Conservation (phyloP, 2,797 vertebrate species). For the Onychomys leucogaster region DNA sequence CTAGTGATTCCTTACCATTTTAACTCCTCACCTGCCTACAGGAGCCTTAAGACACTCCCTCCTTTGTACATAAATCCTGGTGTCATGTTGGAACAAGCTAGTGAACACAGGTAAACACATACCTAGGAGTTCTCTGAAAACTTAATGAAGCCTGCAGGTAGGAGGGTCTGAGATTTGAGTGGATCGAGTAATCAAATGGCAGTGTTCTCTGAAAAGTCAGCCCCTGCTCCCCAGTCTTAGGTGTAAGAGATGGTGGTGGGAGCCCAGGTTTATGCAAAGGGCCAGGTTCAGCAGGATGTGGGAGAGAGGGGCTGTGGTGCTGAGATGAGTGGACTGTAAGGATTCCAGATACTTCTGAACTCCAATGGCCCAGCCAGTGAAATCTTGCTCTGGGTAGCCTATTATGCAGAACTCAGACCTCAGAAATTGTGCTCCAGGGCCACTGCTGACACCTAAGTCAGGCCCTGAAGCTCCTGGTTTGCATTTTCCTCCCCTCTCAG, state of each 20-base stretch:
- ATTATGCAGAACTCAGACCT: background rate
- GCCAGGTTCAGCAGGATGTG: background rate
- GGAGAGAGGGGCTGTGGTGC: background rate
- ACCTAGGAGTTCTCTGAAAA: background rate
- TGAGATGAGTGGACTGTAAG: background rate
- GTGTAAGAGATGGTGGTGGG: background rate
- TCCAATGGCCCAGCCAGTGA: background rate
- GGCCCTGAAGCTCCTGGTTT: background rate
- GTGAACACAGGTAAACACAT: background rate
- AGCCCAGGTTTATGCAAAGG: background rate
- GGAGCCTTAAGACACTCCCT: background rate
- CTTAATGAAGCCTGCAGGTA: background rate
- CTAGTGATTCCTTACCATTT: background rate
- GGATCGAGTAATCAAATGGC: background rate
- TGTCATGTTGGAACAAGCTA: constrained; percentile 34
- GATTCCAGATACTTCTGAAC: background rate
- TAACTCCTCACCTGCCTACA: background rate
- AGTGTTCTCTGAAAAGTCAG: background rate
- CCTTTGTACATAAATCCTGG: background rate
- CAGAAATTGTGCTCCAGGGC: background rate
- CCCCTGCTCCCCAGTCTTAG: background rate
- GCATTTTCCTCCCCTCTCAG: background rate
- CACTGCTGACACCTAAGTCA: background rate
- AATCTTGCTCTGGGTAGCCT: background rate
- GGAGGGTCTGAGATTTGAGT: background rate